A percentile compares a stretch with the other conserved stretches of the same genome.
Conservation (phyloP, 2,888 invertebrate species). For the Lasioglossum lativentre region DNA sequence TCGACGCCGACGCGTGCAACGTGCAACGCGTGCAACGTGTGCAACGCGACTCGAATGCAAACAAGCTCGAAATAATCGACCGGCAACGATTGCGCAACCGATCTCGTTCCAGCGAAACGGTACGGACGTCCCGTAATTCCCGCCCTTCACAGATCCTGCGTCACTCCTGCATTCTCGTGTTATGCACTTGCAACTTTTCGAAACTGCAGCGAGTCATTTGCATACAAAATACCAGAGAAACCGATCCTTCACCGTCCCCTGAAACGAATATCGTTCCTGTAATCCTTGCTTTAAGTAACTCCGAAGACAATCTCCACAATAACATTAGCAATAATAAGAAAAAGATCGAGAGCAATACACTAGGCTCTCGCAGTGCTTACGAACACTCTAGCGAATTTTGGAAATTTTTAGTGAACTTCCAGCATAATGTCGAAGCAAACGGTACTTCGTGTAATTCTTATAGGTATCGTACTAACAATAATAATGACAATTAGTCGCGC, state of each 20-base stretch:
- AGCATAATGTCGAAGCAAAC: not conserved
- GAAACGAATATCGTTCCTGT: too few relatives aligned
- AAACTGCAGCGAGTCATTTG: not conserved
- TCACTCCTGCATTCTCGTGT: not conserved
- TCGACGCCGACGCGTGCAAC: conserved; percentile 27
- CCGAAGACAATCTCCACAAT: too few relatives aligned
- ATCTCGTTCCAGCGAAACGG: not conserved
- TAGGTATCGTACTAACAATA: too few relatives aligned
- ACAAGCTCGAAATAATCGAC: conserved; percentile 14
- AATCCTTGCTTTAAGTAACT: too few relatives aligned
- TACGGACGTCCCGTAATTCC: not conserved
- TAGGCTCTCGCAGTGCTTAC: too few relatives aligned
- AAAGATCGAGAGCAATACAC: not conserved
- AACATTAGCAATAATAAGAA: too few relatives aligned
- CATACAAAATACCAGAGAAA: not conserved
- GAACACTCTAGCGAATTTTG: not conserved
- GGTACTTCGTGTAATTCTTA: too few relatives aligned
- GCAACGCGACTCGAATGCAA: conserved; percentile 26
- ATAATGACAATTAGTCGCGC: not conserved
- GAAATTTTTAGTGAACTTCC: not conserved
- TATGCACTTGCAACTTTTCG: not conserved
- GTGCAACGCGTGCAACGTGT: not conserved
- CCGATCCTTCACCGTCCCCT: not conserved
- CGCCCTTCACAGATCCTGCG: not conserved
- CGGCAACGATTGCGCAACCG: conserved; percentile 16